phyloP scores from a whole-genome alignment of 2,888 invertebrate genomes.

The Chelonus formosanus region DNA sequence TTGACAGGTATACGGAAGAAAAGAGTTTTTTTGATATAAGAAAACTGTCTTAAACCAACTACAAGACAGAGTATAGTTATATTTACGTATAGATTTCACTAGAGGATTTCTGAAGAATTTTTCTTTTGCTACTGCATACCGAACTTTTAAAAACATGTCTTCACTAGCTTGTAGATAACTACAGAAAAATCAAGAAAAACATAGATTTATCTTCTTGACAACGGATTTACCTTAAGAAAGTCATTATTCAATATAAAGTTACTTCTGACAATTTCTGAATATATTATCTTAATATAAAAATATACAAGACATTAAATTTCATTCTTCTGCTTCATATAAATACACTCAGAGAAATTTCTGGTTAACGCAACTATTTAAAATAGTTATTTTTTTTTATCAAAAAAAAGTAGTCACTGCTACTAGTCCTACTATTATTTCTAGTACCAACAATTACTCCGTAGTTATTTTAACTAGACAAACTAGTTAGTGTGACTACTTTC shows the following conservation, averaged over 20 bases:
- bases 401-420: no score
- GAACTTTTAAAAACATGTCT: constrained; percentile 35
- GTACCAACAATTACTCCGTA: no score
- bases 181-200: constrained; percentile 32
- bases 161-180: constrained; percentile 20
- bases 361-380: no score
- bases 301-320: no score
- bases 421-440: no score
- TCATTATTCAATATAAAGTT: constrained; percentile 46
- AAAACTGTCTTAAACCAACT: not conserved
- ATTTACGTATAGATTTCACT: constrained; percentile 29
- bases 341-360: no score
- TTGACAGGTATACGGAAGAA: no score
- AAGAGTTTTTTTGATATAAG: no score
- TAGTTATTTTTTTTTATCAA: no score
- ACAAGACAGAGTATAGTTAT: constrained; percentile 27
- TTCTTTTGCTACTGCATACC: constrained; percentile 16
- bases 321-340: no score
- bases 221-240: constrained; percentile 41
- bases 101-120: constrained; percentile 24
- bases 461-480: no score
- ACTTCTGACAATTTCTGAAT: constrained; percentile 33
- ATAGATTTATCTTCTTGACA: constrained; percentile 43
- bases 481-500: no score
- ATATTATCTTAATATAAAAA: constrained; percentile 17